Conservation (phyloP, 2,113 vertebrate genomes). For the Semnopithecus entellus region DNA sequence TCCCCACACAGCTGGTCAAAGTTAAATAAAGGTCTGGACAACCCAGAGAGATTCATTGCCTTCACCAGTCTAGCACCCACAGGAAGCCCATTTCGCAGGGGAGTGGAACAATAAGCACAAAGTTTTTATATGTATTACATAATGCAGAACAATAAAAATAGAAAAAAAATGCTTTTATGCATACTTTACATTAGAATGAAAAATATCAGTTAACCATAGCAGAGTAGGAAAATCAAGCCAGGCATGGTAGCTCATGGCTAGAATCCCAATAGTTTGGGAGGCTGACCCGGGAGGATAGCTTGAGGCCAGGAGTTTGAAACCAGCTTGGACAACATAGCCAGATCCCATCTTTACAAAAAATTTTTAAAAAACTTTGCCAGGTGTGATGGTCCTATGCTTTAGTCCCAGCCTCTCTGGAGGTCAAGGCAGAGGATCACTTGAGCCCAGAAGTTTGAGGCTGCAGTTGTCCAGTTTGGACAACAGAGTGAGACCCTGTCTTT, state of each 20-base stretch:
- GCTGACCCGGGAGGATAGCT: accelerated
- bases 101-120: not conserved
- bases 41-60: not conserved
- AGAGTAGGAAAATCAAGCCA: not conserved
- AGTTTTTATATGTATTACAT: not conserved
- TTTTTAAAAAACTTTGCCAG: not conserved
- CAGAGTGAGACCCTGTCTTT: not conserved
- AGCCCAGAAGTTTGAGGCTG: not conserved
- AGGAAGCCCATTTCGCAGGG: not conserved
- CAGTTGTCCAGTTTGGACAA: not conserved
- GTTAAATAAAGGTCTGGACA: not conserved
- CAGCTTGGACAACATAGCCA: not conserved
- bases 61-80: not conserved
- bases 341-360: not conserved
- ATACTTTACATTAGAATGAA: not conserved
- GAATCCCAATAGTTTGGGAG: not conserved
- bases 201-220: not conserved
- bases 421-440: not conserved
- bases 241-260: not conserved
- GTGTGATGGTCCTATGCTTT: not conserved
- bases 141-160: not conserved
- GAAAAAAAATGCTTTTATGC: not conserved
- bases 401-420: not conserved
- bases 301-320: not conserved
- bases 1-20: not conserved